Base-by-base conservation (phyloP, 2,113 vertebrate genomes). In the Dasypus novemcinctus region DNA sequence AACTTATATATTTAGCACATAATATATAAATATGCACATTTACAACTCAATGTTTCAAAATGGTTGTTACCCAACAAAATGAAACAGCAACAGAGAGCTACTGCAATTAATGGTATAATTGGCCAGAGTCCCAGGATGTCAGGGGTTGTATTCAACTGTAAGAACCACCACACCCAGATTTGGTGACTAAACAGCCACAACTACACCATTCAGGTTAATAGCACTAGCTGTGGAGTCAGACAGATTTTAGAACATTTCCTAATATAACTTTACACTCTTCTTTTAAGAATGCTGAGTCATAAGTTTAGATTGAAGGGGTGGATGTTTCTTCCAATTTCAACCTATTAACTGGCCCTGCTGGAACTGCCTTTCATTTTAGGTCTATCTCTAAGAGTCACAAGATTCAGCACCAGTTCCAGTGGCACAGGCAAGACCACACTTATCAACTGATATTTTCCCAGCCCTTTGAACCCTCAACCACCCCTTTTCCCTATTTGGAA, bases 141-240 rank as follows among this genome's bases (percentile, higher is more conserved):
- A 18, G 1, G 9, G 36, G 46, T 41, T 0, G 0, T 27, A 31
- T 25, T 38, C 38, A 29, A 76, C 15, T 13, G 1, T n/a, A 41
- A 88, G 52, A 81, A 80, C 43, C n/a, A 54, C 20, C 33, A 33
- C 25, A 6, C 12, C 38, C 1, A 0, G 75, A 83, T 63, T 33
- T 74, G 49, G 8, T 38, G 69, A 68, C 29, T n/a, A 9, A 3
- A 38, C 2, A 57, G 17, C 68, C 54, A 92, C 25, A 25, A 4
- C n/a, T 15, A 25, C 12, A 14, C 12, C 75, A 12, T n/a, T 12
- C 12, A 5, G 2, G 12, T 61, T 29, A 52, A 57, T 0, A 43
- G 31, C 4, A 9, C 21, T 15, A 29, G 23, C 54, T 78, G 25
- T 20, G 54, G 89, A 69, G 41, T 54, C 41, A 92, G 71, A 49